A percentile compares a stretch with the other conserved stretches of the same genome.
Conservation (phyloP, 2,797 vertebrate genomes). For the Pangasius mekongensis region DNA sequence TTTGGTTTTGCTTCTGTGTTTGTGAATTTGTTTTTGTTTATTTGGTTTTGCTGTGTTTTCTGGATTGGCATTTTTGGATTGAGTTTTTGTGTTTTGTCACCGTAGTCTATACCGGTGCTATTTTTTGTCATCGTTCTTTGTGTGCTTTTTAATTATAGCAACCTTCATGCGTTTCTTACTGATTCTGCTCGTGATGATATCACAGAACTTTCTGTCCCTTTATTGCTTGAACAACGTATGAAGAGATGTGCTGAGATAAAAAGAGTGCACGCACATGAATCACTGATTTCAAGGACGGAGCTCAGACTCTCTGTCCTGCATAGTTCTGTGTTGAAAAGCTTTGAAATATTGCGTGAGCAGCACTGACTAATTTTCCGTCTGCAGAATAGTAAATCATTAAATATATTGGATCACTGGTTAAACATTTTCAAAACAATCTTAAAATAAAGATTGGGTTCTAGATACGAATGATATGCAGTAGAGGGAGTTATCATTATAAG, state of each 20-base stretch:
- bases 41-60: not conserved
- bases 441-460: slow-evolving; percentile 1
- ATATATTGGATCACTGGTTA: not conserved
- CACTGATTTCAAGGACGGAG: not conserved
- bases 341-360: not conserved
- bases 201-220: not conserved
- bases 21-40: not conserved
- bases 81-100: not conserved
- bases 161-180: not conserved
- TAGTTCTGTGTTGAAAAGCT: not conserved
- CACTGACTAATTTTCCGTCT: not conserved
- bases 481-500: not conserved
- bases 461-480: slow-evolving; percentile 28
- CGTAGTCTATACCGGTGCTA: not conserved
- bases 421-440: not conserved
- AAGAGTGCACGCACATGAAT: not conserved
- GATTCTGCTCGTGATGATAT: too few relatives aligned
- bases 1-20: not conserved
- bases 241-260: not conserved
- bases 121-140: not conserved
- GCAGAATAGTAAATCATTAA: slow-evolving; percentile 1
- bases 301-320: not conserved
- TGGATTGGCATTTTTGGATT: not conserved
- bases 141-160: not conserved
- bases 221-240: not conserved